Conservation (phyloP, 2,797 vertebrate genomes). For the Eleutherodactylus coqui region DNA sequence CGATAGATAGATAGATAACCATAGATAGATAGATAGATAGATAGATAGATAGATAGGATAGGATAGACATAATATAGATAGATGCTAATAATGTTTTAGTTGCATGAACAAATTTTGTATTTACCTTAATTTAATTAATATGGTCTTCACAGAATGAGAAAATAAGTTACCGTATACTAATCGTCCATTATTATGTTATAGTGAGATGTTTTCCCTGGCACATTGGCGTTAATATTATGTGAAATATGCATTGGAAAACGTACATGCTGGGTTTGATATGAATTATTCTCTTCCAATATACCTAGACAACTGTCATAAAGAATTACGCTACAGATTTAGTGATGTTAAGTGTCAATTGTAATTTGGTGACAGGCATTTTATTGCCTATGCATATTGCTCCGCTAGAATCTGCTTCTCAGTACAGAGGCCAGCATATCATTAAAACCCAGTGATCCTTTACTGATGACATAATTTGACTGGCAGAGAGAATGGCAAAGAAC, state of each 20-base stretch:
- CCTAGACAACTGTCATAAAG: conserved; percentile 92
- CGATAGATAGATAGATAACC: too few relatives aligned
- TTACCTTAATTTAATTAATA: conserved; percentile 9
- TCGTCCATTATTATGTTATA: conserved; percentile 76
- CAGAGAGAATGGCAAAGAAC: conserved; percentile 81
- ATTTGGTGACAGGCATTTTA: conserved; percentile 95
- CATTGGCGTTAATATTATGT: conserved; percentile 80
- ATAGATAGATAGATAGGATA: not conserved
- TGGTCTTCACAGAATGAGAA: conserved; percentile 66
- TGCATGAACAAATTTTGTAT: not conserved
- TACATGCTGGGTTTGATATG: conserved; percentile 79
- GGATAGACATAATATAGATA: not conserved
- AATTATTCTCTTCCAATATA: conserved; percentile 93
- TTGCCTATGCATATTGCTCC: conserved; percentile 87
- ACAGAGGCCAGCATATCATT: conserved; percentile 84
- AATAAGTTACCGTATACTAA: conserved; percentile 56
- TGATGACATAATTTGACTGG: conserved; percentile 91
- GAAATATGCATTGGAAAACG: conserved; percentile 77
- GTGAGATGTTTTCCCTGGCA: conserved; percentile 77
- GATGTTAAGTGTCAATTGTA: conserved; percentile 87
- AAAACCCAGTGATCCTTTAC: conserved; percentile 91
- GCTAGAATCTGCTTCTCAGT: conserved; percentile 79
- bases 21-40: not conserved
- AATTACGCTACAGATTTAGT: conserved; percentile 87
- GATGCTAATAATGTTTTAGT: not conserved